phyloP scores from a whole-genome alignment of 92 coral and sea anemone genomes.

The Metridium senile region DNA sequence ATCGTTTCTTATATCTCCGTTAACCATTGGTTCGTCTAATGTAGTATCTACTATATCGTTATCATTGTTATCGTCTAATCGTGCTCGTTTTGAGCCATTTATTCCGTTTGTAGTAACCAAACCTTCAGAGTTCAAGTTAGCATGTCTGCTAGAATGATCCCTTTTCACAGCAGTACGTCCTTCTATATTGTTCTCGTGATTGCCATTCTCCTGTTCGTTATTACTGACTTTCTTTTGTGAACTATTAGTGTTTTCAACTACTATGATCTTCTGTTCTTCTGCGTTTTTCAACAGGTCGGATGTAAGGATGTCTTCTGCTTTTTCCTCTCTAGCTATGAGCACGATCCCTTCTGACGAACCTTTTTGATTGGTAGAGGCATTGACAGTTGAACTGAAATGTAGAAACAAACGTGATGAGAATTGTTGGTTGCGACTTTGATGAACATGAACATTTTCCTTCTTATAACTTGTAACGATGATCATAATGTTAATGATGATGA shows the following conservation, averaged over 20 bases:
- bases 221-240: constrained; percentile 10
- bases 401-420: background rate
- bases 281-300: constrained; percentile 63
- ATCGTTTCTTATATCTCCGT: constrained; percentile 78
- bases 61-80: constrained; percentile 50
- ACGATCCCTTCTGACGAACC: constrained; percentile 66
- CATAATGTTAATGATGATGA: too few species aligned
- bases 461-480: too few species aligned
- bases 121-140: constrained; percentile 37
- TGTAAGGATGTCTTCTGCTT: constrained; percentile 80
- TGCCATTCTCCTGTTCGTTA: background rate
- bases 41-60: constrained; percentile 59
- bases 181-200: constrained; percentile 2
- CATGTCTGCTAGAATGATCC: constrained; percentile 16
- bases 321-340: constrained; percentile 82
- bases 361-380: background rate
- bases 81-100: constrained; percentile 54
- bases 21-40: constrained; percentile 70
- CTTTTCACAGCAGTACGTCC: constrained; percentile 21
- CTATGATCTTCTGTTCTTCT: constrained; percentile 73
- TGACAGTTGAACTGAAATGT: constrained; percentile 11
- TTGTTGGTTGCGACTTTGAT: background rate
- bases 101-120: constrained; percentile 26
- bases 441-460: too few species aligned
- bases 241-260: constrained; percentile 74